These are phyloP conservation scores for Sigmodon hispidus DNA, from an alignment of 2,113 vertebrate genomes.

Conservation along the genomic window DNA sequence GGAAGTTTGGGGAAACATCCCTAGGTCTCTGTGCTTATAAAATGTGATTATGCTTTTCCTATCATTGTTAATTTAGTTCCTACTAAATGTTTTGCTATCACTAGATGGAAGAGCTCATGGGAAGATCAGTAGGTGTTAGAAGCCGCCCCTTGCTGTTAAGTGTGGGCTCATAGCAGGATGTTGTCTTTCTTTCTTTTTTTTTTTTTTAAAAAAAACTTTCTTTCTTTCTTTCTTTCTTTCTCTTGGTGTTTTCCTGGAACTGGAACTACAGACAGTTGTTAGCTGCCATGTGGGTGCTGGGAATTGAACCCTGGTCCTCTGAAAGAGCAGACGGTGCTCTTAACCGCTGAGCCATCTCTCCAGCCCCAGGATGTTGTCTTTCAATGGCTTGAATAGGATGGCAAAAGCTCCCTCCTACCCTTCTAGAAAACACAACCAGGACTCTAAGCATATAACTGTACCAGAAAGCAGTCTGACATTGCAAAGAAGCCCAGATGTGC, in stretches of 20 bases:
- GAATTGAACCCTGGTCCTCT: too few species aligned
- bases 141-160: neutral
- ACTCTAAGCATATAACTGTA: neutral
- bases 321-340: too few species aligned
- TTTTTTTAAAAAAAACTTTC: too few species aligned
- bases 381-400: neutral
- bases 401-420: neutral
- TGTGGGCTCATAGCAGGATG: neutral
- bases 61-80: neutral
- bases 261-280: too few species aligned
- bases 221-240: too few species aligned
- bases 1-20: neutral
- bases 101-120: constrained; percentile 3
- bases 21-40: neutral
- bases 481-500: neutral
- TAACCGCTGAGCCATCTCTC: too few species aligned
- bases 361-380: neutral
- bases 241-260: too few species aligned
- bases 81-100: neutral
- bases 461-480: neutral
- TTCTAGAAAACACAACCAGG: neutral
- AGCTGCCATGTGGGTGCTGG: too few species aligned
- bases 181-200: neutral
- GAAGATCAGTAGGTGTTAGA: neutral
- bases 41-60: neutral